These are phyloP conservation scores for Lithodes maja DNA, from an alignment of 2,888 invertebrate species.

Conservation along the genomic window DNA sequence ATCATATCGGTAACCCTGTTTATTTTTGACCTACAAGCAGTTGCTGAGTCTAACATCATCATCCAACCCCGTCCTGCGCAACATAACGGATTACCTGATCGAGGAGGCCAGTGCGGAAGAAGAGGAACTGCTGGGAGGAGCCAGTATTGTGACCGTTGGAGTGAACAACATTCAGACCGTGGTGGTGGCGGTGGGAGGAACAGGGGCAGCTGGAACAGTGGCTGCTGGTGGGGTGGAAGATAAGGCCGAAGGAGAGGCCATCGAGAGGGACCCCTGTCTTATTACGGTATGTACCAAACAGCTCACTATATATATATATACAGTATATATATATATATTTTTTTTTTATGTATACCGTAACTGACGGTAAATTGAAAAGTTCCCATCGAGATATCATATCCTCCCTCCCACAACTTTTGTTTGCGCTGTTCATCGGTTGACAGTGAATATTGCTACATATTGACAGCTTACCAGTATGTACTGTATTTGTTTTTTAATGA, in stretches of 20 bases:
- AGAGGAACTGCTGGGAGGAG: slow-evolving; percentile 87
- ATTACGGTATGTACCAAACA: slow-evolving; percentile 78
- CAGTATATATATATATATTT: no score
- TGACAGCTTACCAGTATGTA: no score
- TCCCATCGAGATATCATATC: no score
- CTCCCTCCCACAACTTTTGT: no score
- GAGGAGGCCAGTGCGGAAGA: slow-evolving; percentile 99
- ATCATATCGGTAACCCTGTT: no score
- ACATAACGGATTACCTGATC: slow-evolving; percentile 97
- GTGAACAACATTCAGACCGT: slow-evolving; percentile 73
- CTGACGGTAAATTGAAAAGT: no score
- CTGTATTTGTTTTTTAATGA: neutral
- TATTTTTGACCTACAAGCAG: slow-evolving; percentile 11
- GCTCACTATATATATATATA: no score
- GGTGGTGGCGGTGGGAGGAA: slow-evolving; percentile 75
- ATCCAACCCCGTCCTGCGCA: slow-evolving; percentile 92
- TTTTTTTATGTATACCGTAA: no score
- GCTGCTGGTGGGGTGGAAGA: slow-evolving; percentile 76
- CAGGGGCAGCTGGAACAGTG: slow-evolving; percentile 85
- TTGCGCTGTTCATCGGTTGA: no score
- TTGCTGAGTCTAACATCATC: slow-evolving; percentile 65
- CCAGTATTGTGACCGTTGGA: slow-evolving; percentile 76
- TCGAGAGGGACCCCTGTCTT: slow-evolving; percentile 84
- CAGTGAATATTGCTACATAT: no score
- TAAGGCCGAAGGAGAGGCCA: slow-evolving; percentile 76